These are phyloP conservation scores for Danio kyathit DNA, from an alignment of 2,797 vertebrate genomes.

Conservation along the genomic window DNA sequence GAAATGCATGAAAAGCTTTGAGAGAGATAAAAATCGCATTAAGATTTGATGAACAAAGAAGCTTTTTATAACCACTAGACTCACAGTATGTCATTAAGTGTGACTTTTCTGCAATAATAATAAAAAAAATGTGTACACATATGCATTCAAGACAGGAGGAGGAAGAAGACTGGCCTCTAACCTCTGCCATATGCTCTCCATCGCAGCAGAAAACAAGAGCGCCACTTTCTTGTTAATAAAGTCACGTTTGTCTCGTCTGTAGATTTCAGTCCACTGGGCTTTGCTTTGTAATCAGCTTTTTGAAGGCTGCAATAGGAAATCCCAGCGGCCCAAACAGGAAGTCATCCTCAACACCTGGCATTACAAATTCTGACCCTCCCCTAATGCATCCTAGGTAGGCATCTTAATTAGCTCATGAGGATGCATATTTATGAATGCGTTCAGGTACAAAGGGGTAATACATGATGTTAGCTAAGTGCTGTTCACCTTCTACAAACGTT, in stretches of 20 bases:
- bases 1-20: neutral
- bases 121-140: neutral
- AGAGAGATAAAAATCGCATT: neutral
- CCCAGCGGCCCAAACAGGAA: constrained; percentile 50
- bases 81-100: neutral
- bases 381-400: constrained; percentile 42
- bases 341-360: constrained; percentile 53
- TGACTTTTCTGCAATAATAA: neutral
- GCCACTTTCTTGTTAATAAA: constrained; percentile 16
- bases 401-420: constrained; percentile 45
- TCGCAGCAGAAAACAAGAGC: constrained; percentile 8
- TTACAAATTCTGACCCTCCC: constrained; percentile 35
- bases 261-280: constrained; percentile 17
- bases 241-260: constrained; percentile 36
- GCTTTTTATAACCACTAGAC: neutral
- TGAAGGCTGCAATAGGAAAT: constrained; percentile 25
- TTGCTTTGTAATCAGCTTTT: constrained; percentile 13
- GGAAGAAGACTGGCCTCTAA: constrained; percentile 25
- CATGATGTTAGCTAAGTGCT: constrained; percentile 24
- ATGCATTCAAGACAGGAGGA: constrained; percentile 16
- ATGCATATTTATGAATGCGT: constrained; percentile 29
- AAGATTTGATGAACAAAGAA: neutral
- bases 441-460: constrained; percentile 36
- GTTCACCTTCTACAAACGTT: constrained; percentile 8
- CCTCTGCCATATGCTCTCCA: constrained; percentile 29